Percentiles rank a stretch among this genome's conserved stretches.
Conservation (phyloP, 2,888 invertebrate genomes). For the Amblyjoppa fuscipennis region DNA sequence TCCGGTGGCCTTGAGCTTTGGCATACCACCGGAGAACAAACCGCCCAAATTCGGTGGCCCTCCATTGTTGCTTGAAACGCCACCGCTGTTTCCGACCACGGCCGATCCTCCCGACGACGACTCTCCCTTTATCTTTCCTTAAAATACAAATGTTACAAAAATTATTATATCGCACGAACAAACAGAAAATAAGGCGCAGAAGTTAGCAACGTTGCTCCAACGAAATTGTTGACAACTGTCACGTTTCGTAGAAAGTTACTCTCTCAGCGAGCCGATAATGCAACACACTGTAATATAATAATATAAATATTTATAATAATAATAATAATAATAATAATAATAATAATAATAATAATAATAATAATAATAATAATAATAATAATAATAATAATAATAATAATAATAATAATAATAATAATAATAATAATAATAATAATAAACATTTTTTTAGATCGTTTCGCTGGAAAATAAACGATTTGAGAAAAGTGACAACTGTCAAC, state of each 20-base stretch:
- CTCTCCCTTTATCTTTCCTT: slow-evolving; percentile 82
- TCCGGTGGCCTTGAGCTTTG: slow-evolving; percentile 91
- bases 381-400: neutral
- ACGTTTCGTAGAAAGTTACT: too few species aligned
- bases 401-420: too few species aligned
- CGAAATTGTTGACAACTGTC: too few species aligned
- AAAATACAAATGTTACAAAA: slow-evolving; percentile 28
- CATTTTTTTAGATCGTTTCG: too few species aligned
- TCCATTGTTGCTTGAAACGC: slow-evolving; percentile 75
- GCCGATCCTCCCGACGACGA: slow-evolving; percentile 79
- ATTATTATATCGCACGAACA: neutral
- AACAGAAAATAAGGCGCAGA: neutral
- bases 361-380: neutral
- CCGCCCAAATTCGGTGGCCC: slow-evolving; percentile 88
- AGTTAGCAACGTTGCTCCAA: too few species aligned
- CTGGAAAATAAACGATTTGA: too few species aligned
- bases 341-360: too few species aligned
- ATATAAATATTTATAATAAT: neutral
- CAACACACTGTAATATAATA: too few species aligned
- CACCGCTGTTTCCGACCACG: slow-evolving; percentile 43
- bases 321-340: neutral
- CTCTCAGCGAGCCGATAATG: too few species aligned
- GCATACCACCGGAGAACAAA: slow-evolving; percentile 93
- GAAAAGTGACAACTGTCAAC: too few species aligned
- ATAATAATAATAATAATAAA: too few species aligned